These are phyloP conservation scores for Andricus grossulariae DNA, from an alignment of 1,140 invertebrate species.

Conservation along the genomic window DNA sequence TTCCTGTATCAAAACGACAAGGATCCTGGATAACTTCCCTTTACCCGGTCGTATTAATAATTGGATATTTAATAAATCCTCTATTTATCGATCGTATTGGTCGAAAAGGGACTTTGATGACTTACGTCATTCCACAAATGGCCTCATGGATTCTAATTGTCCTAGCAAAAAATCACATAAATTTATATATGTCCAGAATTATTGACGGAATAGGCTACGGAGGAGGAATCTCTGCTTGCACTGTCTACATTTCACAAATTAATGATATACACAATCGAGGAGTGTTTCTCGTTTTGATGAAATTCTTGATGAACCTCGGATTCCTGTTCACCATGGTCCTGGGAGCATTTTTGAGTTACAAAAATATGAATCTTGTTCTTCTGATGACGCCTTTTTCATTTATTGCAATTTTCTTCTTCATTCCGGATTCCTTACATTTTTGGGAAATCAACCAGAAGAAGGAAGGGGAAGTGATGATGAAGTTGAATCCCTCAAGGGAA, in stretches of 20 bases:
- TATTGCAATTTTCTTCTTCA: background rate
- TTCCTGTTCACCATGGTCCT: background rate
- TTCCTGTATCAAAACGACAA: background rate
- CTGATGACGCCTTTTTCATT: background rate
- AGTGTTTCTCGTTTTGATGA: background rate
- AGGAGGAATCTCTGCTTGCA: background rate
- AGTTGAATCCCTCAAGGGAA: background rate
- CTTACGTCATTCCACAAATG: background rate
- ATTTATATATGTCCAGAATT: background rate
- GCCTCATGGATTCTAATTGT: background rate
- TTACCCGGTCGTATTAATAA: background rate
- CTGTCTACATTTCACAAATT: background rate
- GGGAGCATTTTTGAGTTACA: background rate
- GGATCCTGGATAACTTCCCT: background rate
- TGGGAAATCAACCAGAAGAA: background rate
- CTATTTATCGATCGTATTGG: background rate
- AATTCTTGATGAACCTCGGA: background rate
- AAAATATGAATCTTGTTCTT: constrained; percentile 3
- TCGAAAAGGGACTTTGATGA: background rate
- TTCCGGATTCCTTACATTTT: constrained; percentile 5
- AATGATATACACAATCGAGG: background rate
- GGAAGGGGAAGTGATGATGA: background rate
- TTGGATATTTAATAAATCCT: constrained; percentile 3
- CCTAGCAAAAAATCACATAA: background rate
- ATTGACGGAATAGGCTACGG: background rate